Percentiles rank a stretch among this genome's conserved stretches.
Conservation (phyloP, 2,888 invertebrate species). For the Nomada fucata region DNA sequence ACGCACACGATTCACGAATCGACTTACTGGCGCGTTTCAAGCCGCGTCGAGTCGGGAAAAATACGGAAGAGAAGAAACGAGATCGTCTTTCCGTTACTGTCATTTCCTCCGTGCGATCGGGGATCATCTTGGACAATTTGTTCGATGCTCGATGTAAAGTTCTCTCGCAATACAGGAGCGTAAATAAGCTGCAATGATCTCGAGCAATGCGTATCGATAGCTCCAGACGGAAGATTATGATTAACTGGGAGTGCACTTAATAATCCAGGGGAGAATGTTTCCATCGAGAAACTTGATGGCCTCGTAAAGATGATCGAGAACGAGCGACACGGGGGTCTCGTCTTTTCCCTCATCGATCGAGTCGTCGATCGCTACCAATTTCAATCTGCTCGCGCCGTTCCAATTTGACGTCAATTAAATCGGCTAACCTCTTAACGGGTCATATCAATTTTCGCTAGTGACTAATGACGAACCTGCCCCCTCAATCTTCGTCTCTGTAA, state of each 20-base stretch:
- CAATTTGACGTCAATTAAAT: slow-evolving; percentile 79
- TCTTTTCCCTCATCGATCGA: slow-evolving; percentile 14
- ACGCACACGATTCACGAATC: slow-evolving; percentile 15
- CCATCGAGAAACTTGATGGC: slow-evolving; percentile 78
- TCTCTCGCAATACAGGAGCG: slow-evolving; percentile 18
- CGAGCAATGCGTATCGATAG: slow-evolving; percentile 54
- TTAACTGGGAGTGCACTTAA: slow-evolving; percentile 71
- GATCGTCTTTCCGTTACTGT: neutral
- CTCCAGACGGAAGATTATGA: slow-evolving; percentile 48
- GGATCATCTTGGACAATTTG: neutral
- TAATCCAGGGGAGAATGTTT: slow-evolving; percentile 77
- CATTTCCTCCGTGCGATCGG: too few species aligned
- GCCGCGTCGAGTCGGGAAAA: neutral
- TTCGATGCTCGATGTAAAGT: slow-evolving; percentile 22
- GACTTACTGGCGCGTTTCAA: slow-evolving; percentile 14
- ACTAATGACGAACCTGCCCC: slow-evolving; percentile 65
- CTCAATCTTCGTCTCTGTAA: slow-evolving; percentile 22
- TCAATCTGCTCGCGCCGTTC: slow-evolving; percentile 69
- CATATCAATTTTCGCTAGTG: slow-evolving; percentile 64
- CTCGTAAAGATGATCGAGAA: slow-evolving; percentile 75
- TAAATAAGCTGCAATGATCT: slow-evolving; percentile 54
- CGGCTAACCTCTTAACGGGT: slow-evolving; percentile 44
- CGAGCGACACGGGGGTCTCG: slow-evolving; percentile 18
- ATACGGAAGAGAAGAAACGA: neutral
- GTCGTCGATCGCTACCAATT: slow-evolving; percentile 44